Conservation (phyloP, 1,140 invertebrate species). For the Formica selysi region DNA sequence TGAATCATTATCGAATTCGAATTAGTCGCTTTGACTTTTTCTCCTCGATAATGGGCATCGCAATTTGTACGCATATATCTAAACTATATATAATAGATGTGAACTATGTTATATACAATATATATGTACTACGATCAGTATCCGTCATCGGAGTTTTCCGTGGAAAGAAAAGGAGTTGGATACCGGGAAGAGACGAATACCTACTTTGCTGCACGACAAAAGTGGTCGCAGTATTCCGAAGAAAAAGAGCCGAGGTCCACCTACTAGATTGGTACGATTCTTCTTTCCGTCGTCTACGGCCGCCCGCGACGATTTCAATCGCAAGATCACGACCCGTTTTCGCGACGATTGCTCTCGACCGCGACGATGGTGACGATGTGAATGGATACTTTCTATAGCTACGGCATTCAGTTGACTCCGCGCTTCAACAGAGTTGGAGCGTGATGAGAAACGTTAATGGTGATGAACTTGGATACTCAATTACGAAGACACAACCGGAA, state of each 20-base stretch:
- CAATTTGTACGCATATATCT: not conserved
- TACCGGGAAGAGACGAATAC: slow-evolving; percentile 4
- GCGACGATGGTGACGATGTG: not conserved
- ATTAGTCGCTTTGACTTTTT: not conserved
- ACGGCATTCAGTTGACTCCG: slow-evolving; percentile 37
- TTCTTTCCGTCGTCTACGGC: slow-evolving; percentile 47
- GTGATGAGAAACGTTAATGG: slow-evolving; percentile 39
- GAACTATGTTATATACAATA: not conserved
- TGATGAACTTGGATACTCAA: slow-evolving; percentile 32
- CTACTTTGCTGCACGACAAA: slow-evolving; percentile 15
- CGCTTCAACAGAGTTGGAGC: not conserved
- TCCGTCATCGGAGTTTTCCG: not conserved
- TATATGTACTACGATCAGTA: not conserved
- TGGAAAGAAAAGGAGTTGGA: not conserved
- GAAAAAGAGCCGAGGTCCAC: slow-evolving; percentile 50
- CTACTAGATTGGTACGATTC: slow-evolving; percentile 51
- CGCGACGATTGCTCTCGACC: slow-evolving; percentile 30
- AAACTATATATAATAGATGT: not conserved
- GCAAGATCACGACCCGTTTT: slow-evolving; percentile 53
- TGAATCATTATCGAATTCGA: slow-evolving; percentile 4
- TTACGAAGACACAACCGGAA: not conserved
- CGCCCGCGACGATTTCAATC: slow-evolving; percentile 50
- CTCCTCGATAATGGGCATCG: not conserved
- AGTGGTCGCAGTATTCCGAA: slow-evolving; percentile 6
- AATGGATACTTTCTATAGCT: not conserved